A percentile compares a stretch with the other conserved stretches of the same genome.
Evolutionary conservation across 2,113 vertebrate genomes (phyloP).

Genomic region (Eulemur macaco): DNA sequence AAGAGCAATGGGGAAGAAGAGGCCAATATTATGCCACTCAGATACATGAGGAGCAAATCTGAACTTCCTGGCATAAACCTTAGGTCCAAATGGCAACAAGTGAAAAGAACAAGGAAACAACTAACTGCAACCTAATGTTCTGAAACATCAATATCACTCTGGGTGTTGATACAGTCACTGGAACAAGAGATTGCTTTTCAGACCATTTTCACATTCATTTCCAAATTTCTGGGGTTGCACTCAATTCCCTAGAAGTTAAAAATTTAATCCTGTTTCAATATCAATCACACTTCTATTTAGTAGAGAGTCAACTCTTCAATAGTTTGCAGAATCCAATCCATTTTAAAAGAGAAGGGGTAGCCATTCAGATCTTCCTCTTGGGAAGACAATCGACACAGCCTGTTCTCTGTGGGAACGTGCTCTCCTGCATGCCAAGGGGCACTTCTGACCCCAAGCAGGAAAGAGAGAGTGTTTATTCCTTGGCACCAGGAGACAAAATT

Average conservation of each 20-base stretch:
- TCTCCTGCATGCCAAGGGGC: background rate
- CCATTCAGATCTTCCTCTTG: background rate
- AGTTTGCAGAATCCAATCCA: background rate
- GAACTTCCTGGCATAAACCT: slow-evolving; percentile 58
- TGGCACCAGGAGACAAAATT: slow-evolving; percentile 35
- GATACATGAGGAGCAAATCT: background rate
- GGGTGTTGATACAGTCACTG: background rate
- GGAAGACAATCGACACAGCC: too few species aligned
- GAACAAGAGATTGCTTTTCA: background rate
- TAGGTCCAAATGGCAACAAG: background rate
- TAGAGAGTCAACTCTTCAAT: background rate
- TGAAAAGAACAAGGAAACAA: background rate
- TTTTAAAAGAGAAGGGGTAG: background rate
- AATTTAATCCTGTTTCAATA: background rate
- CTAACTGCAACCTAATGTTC: background rate
- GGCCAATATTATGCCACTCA: background rate
- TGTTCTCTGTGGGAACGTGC: background rate
- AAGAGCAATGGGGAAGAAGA: background rate
- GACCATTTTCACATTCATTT: background rate
- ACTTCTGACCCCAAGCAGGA: background rate
- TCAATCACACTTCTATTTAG: background rate
- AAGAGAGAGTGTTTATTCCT: background rate
- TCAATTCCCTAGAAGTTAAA: background rate
- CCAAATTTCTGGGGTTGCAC: background rate
- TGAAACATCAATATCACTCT: background rate